phyloP scores from a whole-genome alignment of 2,113 vertebrate species.

The Callaeas wilsoni region DNA sequence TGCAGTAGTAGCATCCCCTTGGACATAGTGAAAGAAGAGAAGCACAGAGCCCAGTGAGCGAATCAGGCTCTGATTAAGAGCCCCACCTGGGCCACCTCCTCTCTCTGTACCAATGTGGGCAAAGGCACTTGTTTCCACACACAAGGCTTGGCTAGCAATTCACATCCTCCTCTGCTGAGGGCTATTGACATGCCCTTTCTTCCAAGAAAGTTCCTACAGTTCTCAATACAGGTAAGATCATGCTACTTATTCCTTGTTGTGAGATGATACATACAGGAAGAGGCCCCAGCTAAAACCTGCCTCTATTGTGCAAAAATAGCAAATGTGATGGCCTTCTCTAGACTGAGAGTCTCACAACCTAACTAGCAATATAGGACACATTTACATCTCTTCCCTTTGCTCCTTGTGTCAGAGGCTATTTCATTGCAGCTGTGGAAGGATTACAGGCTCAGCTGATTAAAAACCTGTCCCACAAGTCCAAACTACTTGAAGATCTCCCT shows the following conservation, averaged over 20 bases:
- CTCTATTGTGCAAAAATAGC: not conserved
- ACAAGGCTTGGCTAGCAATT: not conserved
- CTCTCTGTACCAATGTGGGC: accelerated
- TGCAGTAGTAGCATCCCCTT: not conserved
- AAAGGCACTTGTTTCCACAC: not conserved
- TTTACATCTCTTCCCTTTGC: not conserved
- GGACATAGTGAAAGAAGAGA: not conserved
- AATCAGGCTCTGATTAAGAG: accelerated
- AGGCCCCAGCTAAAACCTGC: not conserved
- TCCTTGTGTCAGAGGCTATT: not conserved
- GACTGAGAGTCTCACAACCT: not conserved
- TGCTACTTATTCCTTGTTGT: not conserved
- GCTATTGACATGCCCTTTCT: not conserved
- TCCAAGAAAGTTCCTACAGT: not conserved
- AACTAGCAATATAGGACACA: not conserved
- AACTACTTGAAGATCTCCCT: not conserved
- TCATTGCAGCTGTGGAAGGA: not conserved
- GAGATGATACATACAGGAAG: not conserved
- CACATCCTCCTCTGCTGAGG: not conserved
- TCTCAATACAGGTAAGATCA: not conserved
- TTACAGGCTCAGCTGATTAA: not conserved
- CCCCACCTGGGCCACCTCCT: not conserved
- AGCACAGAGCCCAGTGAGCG: accelerated
- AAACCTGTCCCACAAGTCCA: not conserved
- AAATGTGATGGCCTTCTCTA: not conserved